Conservation (phyloP, 2,888 invertebrate species). For the Antheraea yamamai region DNA sequence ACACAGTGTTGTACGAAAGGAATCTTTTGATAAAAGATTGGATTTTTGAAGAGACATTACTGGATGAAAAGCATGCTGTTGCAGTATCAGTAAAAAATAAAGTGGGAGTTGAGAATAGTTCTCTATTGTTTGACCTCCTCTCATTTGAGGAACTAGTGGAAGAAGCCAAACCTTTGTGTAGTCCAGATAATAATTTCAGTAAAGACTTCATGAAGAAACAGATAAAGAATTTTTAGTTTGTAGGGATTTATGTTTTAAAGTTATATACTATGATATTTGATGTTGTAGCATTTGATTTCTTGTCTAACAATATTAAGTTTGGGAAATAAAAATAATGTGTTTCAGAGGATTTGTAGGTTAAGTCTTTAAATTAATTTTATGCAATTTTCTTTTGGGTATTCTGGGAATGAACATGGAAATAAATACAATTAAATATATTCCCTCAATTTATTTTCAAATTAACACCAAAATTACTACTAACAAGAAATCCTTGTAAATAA, state of each 20-base stretch:
- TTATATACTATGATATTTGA: neutral
- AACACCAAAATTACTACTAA: slow-evolving; percentile 12
- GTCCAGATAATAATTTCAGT: slow-evolving; percentile 80
- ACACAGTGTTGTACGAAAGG: slow-evolving; percentile 86
- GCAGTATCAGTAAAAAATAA: slow-evolving; percentile 84
- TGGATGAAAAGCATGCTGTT: slow-evolving; percentile 89
- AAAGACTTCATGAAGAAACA: slow-evolving; percentile 83
- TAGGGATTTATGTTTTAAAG: slow-evolving; percentile 11
- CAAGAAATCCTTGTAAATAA: slow-evolving; percentile 6
- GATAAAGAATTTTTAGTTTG: slow-evolving; percentile 41
- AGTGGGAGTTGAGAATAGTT: slow-evolving; percentile 40
- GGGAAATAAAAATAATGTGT: neutral
- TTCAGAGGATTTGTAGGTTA: neutral
- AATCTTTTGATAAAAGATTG: slow-evolving; percentile 83
- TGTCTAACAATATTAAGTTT: neutral
- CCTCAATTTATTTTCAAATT: slow-evolving; percentile 15
- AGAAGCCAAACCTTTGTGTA: slow-evolving; percentile 66
- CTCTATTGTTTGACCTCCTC: slow-evolving; percentile 77
- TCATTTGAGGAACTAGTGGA: slow-evolving; percentile 83
- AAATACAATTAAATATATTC: slow-evolving; percentile 6
- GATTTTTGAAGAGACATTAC: slow-evolving; percentile 91
- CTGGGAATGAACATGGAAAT: neutral
- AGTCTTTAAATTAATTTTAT: neutral
- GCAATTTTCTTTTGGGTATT: neutral
- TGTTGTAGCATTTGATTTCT: neutral